phyloP scores from a whole-genome alignment of 2,797 vertebrate species.

The Luscinia megarhynchos region DNA sequence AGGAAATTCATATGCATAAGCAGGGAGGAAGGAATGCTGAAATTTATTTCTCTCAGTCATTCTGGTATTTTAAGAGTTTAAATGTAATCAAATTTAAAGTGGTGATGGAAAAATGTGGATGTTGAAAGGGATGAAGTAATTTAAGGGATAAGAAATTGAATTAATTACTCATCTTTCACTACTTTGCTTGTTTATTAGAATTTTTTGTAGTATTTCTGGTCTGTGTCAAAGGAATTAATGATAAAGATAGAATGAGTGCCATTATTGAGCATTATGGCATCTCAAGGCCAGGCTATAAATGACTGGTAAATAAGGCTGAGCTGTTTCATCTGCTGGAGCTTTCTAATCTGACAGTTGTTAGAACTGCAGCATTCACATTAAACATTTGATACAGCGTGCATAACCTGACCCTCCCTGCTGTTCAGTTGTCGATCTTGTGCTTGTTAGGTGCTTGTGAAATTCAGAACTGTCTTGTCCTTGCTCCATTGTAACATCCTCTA shows the following conservation, averaged over 20 bases:
- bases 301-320: not conserved
- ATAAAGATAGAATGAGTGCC: not conserved
- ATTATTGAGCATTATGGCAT: not conserved
- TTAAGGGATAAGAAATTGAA: not conserved
- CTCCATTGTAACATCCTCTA: rapidly evolving
- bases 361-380: not conserved
- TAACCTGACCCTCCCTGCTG: not conserved
- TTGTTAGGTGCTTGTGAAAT: not conserved
- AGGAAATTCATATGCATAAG: not conserved
- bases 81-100: not conserved
- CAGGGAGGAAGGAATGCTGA: not conserved
- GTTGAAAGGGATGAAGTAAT: not conserved
- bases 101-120: not conserved
- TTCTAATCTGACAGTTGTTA: not conserved
- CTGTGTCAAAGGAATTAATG: not conserved
- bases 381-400: not conserved
- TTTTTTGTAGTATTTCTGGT: not conserved
- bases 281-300: not conserved
- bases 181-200: not conserved
- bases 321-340: not conserved
- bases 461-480: not conserved
- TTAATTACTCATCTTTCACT: not conserved
- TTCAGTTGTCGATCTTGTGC: not conserved
- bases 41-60: not conserved
- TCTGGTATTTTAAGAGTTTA: not conserved